Percentiles rank a stretch among this genome's conserved stretches.
phyloP scores from a whole-genome alignment of 2,888 invertebrate species.

The Nineta flava region DNA sequence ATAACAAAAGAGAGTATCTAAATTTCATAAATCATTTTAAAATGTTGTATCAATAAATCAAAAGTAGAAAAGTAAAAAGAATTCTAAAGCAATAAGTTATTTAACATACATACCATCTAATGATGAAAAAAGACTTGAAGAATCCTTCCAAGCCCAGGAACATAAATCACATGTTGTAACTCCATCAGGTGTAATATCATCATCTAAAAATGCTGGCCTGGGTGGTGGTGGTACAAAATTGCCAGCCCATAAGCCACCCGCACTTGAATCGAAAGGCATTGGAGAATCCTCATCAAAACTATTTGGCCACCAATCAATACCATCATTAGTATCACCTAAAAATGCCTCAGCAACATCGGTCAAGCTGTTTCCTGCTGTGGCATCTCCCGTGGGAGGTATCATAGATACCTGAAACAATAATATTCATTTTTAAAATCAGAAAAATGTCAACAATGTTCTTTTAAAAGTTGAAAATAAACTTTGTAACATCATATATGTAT shows the following conservation, averaged over 20 bases:
- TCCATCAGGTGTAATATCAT: slow-evolving; percentile 41
- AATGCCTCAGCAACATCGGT: slow-evolving; percentile 12
- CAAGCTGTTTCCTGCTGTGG: slow-evolving; percentile 8
- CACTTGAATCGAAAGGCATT: slow-evolving; percentile 21
- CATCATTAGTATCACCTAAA: slow-evolving; percentile 1
- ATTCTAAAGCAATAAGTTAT: slow-evolving; percentile 25
- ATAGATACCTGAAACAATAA: not conserved
- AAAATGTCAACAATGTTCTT: too few species aligned
- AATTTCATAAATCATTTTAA: too few species aligned
- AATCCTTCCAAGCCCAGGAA: slow-evolving; percentile 50
- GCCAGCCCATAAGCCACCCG: slow-evolving; percentile 24
- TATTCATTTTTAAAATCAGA: not conserved
- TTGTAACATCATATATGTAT: too few species aligned
- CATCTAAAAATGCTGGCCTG: slow-evolving; percentile 46
- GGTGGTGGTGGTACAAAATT: slow-evolving; percentile 50
- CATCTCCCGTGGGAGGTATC: slow-evolving; percentile 9
- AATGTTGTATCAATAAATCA: too few species aligned
- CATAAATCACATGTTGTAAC: slow-evolving; percentile 59
- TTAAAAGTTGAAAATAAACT: too few species aligned
- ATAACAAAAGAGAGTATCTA: too few species aligned
- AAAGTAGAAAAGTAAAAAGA: not conserved
- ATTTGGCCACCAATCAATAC: slow-evolving; percentile 9
- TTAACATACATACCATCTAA: slow-evolving; percentile 34
- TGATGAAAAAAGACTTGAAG: slow-evolving; percentile 25
- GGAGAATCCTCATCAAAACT: slow-evolving; percentile 15